Evolutionary conservation across 2,888 invertebrate species (phyloP).

Genomic region (Blera fallax): DNA sequence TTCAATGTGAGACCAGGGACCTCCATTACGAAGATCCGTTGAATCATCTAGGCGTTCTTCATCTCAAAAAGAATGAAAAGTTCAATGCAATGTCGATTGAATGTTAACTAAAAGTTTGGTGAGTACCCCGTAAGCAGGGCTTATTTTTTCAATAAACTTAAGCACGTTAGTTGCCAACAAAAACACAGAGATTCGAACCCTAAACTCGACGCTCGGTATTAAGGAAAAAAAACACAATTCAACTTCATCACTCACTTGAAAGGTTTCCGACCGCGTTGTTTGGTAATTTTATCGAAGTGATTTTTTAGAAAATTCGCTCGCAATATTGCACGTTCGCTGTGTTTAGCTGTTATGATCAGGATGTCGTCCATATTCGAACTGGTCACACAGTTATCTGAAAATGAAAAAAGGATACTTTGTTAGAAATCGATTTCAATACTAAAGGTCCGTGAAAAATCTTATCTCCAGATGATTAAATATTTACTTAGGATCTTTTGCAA

Average conservation of each 20-base stretch:
- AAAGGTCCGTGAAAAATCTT: not conserved
- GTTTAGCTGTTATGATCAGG: conserved; percentile 89
- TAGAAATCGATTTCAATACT: not conserved
- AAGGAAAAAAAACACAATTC: not conserved
- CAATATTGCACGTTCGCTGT: conserved; percentile 89
- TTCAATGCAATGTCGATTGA: no score
- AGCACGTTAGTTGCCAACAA: not conserved
- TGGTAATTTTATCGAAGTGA: conserved; percentile 92
- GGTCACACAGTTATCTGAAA: conserved; percentile 81
- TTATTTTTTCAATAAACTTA: no score
- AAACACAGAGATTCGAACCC: not conserved
- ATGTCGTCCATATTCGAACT: conserved; percentile 89
- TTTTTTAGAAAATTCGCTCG: conserved; percentile 92
- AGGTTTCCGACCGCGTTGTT: conserved; percentile 89
- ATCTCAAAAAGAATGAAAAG: no score
- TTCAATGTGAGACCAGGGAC: no score
- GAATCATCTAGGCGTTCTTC: no score
- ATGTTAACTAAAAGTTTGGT: no score
- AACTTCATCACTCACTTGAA: conserved; percentile 86
- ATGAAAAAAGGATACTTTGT: conserved; percentile 53
- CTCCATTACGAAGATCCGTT: no score
- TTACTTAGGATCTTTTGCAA: conserved; percentile 40
- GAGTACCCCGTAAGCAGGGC: no score
- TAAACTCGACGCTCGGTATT: not conserved
- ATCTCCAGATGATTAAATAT: conserved; percentile 34